Conservation (phyloP, 2,113 vertebrate genomes). For the Excalfactoria chinensis region DNA sequence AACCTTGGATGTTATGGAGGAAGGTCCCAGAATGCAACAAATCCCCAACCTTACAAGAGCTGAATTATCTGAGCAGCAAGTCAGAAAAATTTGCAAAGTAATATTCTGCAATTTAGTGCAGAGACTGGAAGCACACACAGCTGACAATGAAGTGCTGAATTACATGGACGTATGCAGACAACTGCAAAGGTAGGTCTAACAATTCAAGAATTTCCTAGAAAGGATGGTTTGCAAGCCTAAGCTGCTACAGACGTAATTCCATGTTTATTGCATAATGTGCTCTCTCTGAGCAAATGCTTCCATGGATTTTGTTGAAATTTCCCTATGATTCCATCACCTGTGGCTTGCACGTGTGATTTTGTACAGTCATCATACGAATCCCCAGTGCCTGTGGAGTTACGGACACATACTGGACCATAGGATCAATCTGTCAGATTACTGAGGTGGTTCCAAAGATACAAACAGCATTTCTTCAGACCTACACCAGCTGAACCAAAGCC, state of each 20-base stretch:
- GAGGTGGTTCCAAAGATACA: neutral
- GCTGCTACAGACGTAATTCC: neutral
- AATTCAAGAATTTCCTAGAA: neutral
- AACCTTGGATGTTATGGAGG: neutral
- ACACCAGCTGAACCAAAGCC: neutral
- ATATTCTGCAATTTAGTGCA: constrained; percentile 33
- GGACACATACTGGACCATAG: neutral
- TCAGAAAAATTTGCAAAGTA: constrained; percentile 30
- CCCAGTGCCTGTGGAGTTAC: neutral
- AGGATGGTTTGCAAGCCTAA: neutral
- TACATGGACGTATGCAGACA: constrained; percentile 71
- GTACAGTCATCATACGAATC: neutral
- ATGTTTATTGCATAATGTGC: fast-evolving
- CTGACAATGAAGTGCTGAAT: constrained; percentile 40
- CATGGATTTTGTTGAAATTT: neutral
- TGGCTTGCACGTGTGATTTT: neutral
- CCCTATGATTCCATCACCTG: neutral
- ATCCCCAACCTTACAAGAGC: neutral
- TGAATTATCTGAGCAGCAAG: constrained; percentile 26
- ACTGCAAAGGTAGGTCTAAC: neutral
- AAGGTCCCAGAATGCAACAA: neutral
- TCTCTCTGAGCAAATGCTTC: neutral
- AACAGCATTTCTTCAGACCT: neutral
- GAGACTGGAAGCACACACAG: constrained; percentile 29
- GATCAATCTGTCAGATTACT: neutral